Conservation (phyloP, 2,888 invertebrate genomes). For the Pristionchus arcanus region DNA sequence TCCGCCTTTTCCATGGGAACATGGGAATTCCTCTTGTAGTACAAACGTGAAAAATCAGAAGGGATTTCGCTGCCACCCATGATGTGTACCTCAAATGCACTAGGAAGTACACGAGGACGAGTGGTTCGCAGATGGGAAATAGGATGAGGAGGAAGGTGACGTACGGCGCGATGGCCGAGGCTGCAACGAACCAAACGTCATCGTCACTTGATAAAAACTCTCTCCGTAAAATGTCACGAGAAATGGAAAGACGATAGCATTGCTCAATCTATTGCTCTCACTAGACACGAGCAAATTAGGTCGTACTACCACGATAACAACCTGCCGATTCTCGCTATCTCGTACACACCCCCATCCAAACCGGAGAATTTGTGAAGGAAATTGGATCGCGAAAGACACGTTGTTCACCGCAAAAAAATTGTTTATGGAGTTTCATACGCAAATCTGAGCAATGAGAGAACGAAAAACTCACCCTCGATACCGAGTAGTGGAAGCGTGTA, state of each 20-base stretch:
- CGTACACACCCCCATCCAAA: too few relatives aligned
- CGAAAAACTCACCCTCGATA: background rate
- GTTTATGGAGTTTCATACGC: too few relatives aligned
- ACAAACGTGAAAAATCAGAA: too few relatives aligned
- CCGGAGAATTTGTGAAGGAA: background rate
- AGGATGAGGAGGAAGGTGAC: slow-evolving; percentile 4
- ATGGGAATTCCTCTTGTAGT: too few relatives aligned
- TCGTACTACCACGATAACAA: background rate
- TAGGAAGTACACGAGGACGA: slow-evolving; percentile 7
- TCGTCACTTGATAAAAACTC: too few relatives aligned
- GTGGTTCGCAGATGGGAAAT: slow-evolving; percentile 32
- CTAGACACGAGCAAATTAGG: background rate
- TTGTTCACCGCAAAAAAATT: too few relatives aligned
- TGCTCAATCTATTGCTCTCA: background rate
- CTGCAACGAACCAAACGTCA: too few relatives aligned
- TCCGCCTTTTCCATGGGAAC: too few relatives aligned
- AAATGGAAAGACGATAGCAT: too few relatives aligned
- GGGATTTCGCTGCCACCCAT: too few relatives aligned
- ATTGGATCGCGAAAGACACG: background rate
- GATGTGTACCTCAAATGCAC: slow-evolving; percentile 19
- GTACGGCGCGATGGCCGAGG: background rate
- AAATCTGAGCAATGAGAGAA: too few relatives aligned
- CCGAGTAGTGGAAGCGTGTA: background rate
- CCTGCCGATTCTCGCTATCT: background rate
- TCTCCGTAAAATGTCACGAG: too few relatives aligned